Evolutionary conservation across 1,140 invertebrate genomes (phyloP).

Genomic region (Adelges cooleyi): DNA sequence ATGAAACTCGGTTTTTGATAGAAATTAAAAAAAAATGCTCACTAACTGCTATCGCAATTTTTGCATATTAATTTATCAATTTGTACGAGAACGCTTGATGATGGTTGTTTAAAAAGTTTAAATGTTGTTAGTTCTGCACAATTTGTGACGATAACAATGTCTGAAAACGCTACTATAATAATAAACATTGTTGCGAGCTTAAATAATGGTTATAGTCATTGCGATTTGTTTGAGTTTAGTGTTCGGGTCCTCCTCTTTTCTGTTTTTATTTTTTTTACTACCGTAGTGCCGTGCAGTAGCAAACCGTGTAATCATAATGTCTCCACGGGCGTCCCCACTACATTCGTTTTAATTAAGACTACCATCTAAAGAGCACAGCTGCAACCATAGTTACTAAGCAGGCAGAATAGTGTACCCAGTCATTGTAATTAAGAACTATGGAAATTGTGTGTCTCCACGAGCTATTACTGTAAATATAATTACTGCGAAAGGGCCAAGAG

Average conservation of each 20-base stretch:
- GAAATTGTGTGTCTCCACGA: slow-evolving; percentile 24
- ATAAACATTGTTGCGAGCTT: too few species aligned
- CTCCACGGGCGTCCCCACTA: slow-evolving; percentile 19
- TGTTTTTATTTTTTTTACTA: slow-evolving; percentile 11
- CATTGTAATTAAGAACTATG: slow-evolving; percentile 27
- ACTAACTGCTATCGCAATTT: too few species aligned
- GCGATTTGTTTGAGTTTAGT: not conserved
- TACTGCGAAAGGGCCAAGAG: slow-evolving; percentile 10
- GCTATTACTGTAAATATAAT: slow-evolving; percentile 27
- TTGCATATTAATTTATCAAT: too few species aligned
- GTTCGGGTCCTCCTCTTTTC: slow-evolving; percentile 9
- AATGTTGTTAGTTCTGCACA: too few species aligned
- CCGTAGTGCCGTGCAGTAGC: too few species aligned
- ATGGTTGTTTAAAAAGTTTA: too few species aligned
- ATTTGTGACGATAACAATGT: too few species aligned
- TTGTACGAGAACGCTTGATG: too few species aligned
- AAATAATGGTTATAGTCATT: too few species aligned
- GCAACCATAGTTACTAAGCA: slow-evolving; percentile 19
- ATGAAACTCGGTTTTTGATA: too few species aligned
- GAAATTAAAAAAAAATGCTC: too few species aligned
- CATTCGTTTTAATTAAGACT: slow-evolving; percentile 29
- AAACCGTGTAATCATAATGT: slow-evolving; percentile 18
- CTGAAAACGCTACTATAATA: too few species aligned
- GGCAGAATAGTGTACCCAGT: slow-evolving; percentile 22
- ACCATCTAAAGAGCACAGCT: slow-evolving; percentile 24